phyloP scores from a whole-genome alignment of 2,113 vertebrate genomes.

The Suncus etruscus region DNA sequence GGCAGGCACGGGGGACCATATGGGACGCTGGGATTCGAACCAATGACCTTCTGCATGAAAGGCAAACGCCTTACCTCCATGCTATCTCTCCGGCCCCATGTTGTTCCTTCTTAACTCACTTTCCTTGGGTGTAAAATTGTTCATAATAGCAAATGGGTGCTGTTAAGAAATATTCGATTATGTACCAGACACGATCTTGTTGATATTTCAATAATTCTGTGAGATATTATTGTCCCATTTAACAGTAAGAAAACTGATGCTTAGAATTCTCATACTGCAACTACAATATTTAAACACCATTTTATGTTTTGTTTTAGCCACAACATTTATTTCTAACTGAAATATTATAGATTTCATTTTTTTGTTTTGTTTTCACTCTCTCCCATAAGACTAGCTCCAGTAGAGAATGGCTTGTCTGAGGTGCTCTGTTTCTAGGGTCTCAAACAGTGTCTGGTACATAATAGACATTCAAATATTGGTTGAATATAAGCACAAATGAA shows the following conservation, averaged over 20 bases:
- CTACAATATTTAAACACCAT: background rate
- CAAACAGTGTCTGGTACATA: background rate
- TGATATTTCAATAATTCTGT: background rate
- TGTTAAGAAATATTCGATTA: background rate
- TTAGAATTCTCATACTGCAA: slow-evolving; percentile 14
- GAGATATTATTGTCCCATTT: slow-evolving; percentile 18
- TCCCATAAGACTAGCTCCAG: background rate
- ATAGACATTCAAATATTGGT: background rate
- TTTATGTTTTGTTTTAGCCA: slow-evolving; percentile 14
- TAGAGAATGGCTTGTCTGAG: background rate
- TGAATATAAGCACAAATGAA: slow-evolving; percentile 16
- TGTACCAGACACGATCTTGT: background rate
- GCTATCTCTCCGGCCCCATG: too few species aligned
- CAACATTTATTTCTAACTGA: background rate
- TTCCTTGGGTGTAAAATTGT: background rate
- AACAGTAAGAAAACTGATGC: slow-evolving; percentile 25
- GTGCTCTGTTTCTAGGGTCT: background rate
- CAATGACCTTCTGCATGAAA: too few species aligned
- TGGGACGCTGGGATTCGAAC: too few species aligned
- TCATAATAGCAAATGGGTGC: background rate
- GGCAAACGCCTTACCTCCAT: too few species aligned
- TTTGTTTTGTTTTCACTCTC: background rate
- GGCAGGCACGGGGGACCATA: too few species aligned
- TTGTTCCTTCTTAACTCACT: background rate
- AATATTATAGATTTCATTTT: background rate